Percentiles rank a stretch among this genome's conserved stretches.
These are phyloP conservation scores for Porites rus DNA, from an alignment of 92 coral and sea anemone species.

Conservation along the genomic window DNA sequence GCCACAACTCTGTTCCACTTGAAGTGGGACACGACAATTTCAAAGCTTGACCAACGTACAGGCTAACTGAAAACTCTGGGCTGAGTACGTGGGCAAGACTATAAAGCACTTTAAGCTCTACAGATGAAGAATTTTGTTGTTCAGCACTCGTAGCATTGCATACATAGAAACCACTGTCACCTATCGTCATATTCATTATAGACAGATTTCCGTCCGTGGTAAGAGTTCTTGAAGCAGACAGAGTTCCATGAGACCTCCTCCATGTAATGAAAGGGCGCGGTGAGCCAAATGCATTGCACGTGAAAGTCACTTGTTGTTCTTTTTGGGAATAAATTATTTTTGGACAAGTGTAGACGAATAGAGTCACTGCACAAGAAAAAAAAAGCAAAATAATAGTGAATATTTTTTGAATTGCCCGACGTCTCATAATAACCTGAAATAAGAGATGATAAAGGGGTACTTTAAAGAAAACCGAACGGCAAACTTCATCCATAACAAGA, in stretches of 20 bases:
- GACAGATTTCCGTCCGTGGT: slow-evolving; percentile 18
- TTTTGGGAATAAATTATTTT: neutral
- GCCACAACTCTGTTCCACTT: slow-evolving; percentile 5
- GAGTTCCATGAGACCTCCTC: slow-evolving; percentile 21
- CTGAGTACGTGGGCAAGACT: neutral
- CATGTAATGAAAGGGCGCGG: neutral
- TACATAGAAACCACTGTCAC: slow-evolving; percentile 35
- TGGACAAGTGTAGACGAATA: neutral
- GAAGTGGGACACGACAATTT: slow-evolving; percentile 24
- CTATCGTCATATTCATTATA: slow-evolving; percentile 5
- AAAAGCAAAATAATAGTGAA: neutral
- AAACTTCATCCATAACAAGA: no score
- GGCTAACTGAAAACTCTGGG: neutral
- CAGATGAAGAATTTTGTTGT: slow-evolving; percentile 1
- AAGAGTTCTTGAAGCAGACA: neutral
- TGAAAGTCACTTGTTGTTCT: slow-evolving; percentile 10
- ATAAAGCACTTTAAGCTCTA: slow-evolving; percentile 10
- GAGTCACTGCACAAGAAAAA: neutral
- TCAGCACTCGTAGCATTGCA: slow-evolving; percentile 39
- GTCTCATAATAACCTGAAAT: no score
- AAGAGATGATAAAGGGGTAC: no score
- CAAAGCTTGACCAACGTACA: neutral
- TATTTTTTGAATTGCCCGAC: no score
- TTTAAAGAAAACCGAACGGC: no score
- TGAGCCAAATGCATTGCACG: slow-evolving; percentile 3